phyloP scores from a whole-genome alignment of 1,140 invertebrate species.

The Zaprionus kolodkinae region DNA sequence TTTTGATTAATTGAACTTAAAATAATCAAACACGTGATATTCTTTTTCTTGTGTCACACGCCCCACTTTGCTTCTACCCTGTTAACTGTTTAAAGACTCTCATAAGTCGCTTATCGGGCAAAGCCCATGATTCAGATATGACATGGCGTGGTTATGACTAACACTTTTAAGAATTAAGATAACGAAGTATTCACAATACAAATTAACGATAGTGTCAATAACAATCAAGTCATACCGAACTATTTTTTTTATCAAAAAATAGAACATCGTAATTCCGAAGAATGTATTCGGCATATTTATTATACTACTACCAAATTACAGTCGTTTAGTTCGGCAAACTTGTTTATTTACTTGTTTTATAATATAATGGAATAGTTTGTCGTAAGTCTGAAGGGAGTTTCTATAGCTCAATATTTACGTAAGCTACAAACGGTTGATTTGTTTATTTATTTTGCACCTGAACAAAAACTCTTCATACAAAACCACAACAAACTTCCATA shows the following conservation, averaged over 20 bases:
- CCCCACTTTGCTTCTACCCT: background rate
- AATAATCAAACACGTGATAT: constrained; percentile 22
- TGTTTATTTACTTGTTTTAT: background rate
- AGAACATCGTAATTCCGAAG: background rate
- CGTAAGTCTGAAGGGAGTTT: no score
- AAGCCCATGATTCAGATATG: constrained; percentile 32
- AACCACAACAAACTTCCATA: background rate
- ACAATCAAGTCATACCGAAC: background rate
- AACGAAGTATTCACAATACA: background rate
- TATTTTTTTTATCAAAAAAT: background rate
- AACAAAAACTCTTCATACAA: background rate
- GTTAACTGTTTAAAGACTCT: background rate
- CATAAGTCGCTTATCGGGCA: constrained; percentile 8
- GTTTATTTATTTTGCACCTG: background rate
- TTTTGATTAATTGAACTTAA: constrained; percentile 1
- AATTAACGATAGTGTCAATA: background rate
- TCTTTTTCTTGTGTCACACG: constrained; percentile 16
- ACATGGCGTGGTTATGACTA: background rate
- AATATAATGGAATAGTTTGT: background rate
- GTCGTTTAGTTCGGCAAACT: background rate
- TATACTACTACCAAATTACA: background rate
- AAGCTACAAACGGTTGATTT: background rate
- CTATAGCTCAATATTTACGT: no score
- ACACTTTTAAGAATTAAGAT: background rate
- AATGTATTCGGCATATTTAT: background rate